Evolutionary conservation across 2,888 invertebrate genomes (phyloP).

Genomic region (Onthophagus sagittarius): DNA sequence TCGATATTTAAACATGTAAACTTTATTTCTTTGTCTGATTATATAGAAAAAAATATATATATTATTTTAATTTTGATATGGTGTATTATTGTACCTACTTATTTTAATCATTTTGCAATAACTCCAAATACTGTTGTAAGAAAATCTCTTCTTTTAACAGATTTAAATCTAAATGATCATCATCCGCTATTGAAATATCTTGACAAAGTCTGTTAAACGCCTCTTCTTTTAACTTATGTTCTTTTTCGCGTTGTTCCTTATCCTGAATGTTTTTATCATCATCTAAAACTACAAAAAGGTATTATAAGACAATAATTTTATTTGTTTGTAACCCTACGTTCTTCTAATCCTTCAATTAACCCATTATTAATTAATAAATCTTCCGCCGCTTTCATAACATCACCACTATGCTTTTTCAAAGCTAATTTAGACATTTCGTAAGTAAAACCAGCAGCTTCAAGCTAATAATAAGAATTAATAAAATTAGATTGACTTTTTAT

Average conservation of each 20-base stretch:
- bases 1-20: conserved; percentile 25
- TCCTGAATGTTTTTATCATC: conserved; percentile 18
- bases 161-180: conserved; percentile 70
- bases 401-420: conserved; percentile 53
- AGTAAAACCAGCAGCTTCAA: conserved; percentile 61
- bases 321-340: conserved; percentile 10
- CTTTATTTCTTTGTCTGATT: background rate
- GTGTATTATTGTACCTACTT: conserved; percentile 10
- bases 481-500: background rate
- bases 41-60: conserved; percentile 17
- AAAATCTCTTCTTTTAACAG: conserved; percentile 67
- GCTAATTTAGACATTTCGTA: conserved; percentile 53
- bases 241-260: conserved; percentile 19
- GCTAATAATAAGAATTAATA: conserved; percentile 38
- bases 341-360: conserved; percentile 36
- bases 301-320: background rate
- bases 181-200: conserved; percentile 57
- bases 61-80: conserved; percentile 16
- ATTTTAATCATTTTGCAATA: conserved; percentile 46
- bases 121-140: conserved; percentile 61
- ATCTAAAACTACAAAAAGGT: background rate
- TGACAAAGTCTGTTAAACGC: conserved; percentile 60
- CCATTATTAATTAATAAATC: conserved; percentile 52
- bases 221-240: conserved; percentile 48
- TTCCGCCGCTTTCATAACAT: conserved; percentile 58